These are phyloP conservation scores for Anastrepha ludens DNA, from an alignment of 1,140 invertebrate genomes.

Conservation along the genomic window DNA sequence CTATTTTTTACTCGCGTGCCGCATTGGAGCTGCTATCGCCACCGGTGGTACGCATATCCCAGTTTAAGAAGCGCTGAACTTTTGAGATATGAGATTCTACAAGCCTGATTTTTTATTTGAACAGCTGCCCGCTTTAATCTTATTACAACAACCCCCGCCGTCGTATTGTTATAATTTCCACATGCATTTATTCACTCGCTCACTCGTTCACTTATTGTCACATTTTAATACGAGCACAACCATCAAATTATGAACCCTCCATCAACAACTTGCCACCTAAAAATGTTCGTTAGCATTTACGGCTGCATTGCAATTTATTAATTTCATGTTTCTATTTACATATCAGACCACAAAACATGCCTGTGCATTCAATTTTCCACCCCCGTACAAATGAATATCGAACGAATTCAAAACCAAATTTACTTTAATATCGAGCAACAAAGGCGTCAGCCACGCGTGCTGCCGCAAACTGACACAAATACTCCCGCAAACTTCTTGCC, in stretches of 20 bases:
- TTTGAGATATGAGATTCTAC: not conserved
- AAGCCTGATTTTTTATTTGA: not conserved
- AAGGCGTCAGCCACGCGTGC: not conserved
- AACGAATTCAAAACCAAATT: not conserved
- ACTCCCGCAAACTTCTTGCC: not conserved
- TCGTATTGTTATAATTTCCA: conserved; percentile 1
- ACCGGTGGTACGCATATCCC: too few species aligned
- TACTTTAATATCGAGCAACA: not conserved
- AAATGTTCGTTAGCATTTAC: conserved; percentile 41
- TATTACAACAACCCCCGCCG: conserved; percentile 6
- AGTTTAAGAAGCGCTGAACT: too few species aligned
- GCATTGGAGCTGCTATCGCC: too few species aligned
- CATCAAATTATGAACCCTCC: not conserved
- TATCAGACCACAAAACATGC: not conserved
- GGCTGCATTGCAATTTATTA: conserved; percentile 22
- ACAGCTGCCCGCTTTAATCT: not conserved
- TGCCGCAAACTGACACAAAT: not conserved
- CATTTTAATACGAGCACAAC: conserved; percentile 1
- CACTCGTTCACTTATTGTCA: not conserved
- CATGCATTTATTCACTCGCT: not conserved
- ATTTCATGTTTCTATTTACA: not conserved
- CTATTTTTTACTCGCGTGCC: too few species aligned
- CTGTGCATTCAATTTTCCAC: conserved; percentile 3
- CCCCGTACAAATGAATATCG: not conserved
- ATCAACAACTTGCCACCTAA: too few species aligned